Evolutionary conservation across 64 coral and sea anemone genomes (phyloP).

Genomic region (Actinia tenebrosa): DNA sequence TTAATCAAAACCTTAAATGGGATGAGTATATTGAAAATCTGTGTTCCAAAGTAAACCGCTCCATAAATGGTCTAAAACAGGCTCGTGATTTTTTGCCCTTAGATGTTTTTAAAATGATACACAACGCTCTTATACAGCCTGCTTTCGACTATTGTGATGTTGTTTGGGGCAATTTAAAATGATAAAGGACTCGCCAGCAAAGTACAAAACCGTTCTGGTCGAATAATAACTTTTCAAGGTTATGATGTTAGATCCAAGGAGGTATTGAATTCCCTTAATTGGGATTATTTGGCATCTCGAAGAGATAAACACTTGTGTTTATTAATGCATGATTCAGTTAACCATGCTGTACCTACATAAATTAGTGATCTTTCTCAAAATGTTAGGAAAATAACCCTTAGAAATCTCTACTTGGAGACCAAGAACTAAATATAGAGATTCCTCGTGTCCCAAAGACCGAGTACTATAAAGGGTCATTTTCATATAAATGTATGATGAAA

Average conservation of each 20-base stretch:
- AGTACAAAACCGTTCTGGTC: constrained; percentile 18
- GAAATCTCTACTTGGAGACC: no score
- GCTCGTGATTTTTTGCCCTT: no score
- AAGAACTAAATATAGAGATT: no score
- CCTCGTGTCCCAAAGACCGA: no score
- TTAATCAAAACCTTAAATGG: neutral
- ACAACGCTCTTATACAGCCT: constrained; percentile 16
- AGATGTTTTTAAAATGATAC: neutral
- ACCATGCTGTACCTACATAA: no score
- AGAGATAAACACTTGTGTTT: neutral
- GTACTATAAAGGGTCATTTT: no score
- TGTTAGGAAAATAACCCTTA: no score
- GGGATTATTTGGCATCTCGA: neutral
- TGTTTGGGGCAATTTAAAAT: constrained; percentile 10
- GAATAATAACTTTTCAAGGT: neutral
- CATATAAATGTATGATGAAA: no score
- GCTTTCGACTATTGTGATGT: constrained; percentile 12
- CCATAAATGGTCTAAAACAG: neutral
- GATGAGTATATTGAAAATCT: neutral
- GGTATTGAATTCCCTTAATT: neutral
- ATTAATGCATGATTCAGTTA: no score
- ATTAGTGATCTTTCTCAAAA: no score
- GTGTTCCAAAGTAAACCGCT: neutral
- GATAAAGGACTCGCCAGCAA: constrained; percentile 4
- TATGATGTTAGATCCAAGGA: neutral